Evolutionary conservation across 2,113 vertebrate species (phyloP), one percentile per base, ranked within the genome.

Genomic region (Campylorhamphus procurvoides): DNA sequence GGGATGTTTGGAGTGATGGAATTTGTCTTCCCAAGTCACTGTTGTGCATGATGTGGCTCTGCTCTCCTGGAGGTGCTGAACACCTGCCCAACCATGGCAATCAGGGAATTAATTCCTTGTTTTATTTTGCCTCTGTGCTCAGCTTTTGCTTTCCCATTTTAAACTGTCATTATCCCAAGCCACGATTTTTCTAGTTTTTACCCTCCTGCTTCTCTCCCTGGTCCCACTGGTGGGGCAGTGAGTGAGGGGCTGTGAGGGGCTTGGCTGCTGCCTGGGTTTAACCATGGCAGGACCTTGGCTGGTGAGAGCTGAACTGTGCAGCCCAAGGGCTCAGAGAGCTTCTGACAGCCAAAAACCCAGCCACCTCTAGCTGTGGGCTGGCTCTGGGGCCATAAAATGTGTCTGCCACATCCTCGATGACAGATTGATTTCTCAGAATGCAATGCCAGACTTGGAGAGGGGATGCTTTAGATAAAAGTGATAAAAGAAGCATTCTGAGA

Each of bases 11-110:
- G 6, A 29, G 19, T 1, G 4, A n/a, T 52, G 28, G 17, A 8
- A 4, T 58, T 66, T 50, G 28, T 46, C 53, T 52, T 52, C 63
- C 22, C 37, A 60, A 77, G 6, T 60, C 55, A 18, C 33, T 3
- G 2, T 69, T 62, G 14, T 9, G 22, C 1, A 7, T 3, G 7
- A 37, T 7, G 12, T 10, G 8, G 2, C 27, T 7, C 18, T 46
- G 35, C 22, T 66, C 14, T 66, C 22, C 68, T 44, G 52, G 23
- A n/a, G 53, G 16, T 67, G 52, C 12, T 46, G 46, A 67, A 9
- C 28, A 67, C 33, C 59, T 67, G 52, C 68, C 68, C 31, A 14
- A 4, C 25, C 22, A 29, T 5, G 19, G 39, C 33, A 52, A 75
- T 16, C 3, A 46, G 53, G 33, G 28, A 52, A 52, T 46, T 5